Conservation (phyloP, 1,140 invertebrate genomes). For the Drosophila takahashii region DNA sequence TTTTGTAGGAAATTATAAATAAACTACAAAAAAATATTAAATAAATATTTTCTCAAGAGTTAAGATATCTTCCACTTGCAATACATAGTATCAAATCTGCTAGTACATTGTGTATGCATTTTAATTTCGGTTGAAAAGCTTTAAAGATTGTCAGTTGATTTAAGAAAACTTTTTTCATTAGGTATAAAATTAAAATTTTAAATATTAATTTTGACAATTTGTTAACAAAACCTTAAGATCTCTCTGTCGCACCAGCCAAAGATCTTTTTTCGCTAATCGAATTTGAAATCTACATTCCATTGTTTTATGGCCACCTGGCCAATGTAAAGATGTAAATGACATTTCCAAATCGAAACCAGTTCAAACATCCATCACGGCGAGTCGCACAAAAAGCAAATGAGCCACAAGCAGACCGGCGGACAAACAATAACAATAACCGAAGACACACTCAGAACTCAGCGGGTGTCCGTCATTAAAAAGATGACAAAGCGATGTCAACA, state of each 20-base stretch:
- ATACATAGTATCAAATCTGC: too few relatives aligned
- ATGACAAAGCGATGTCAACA: conserved; percentile 79
- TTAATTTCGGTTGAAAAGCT: too few relatives aligned
- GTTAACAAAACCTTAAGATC: neutral
- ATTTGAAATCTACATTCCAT: conserved; percentile 5
- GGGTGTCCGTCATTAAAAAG: conserved; percentile 74
- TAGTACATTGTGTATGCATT: too few relatives aligned
- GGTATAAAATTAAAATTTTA: too few relatives aligned
- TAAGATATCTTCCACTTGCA: too few relatives aligned
- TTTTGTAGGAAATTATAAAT: too few relatives aligned
- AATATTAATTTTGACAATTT: neutral
- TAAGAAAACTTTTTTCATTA: too few relatives aligned
- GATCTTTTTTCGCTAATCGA: neutral
- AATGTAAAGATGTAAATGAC: conserved; percentile 25
- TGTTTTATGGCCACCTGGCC: conserved; percentile 26
- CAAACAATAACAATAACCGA: conserved; percentile 2
- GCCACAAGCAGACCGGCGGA: conserved; percentile 12
- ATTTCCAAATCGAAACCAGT: conserved; percentile 58
- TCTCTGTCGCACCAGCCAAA: neutral
- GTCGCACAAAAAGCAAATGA: conserved; percentile 26
- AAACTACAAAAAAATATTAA: too few relatives aligned
- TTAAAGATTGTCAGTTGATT: too few relatives aligned
- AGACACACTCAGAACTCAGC: conserved; percentile 57
- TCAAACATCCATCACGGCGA: conserved; percentile 57
- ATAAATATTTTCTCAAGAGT: too few relatives aligned